Conservation (phyloP, 2,113 vertebrate species). For the Gadus chalcogrammus region DNA sequence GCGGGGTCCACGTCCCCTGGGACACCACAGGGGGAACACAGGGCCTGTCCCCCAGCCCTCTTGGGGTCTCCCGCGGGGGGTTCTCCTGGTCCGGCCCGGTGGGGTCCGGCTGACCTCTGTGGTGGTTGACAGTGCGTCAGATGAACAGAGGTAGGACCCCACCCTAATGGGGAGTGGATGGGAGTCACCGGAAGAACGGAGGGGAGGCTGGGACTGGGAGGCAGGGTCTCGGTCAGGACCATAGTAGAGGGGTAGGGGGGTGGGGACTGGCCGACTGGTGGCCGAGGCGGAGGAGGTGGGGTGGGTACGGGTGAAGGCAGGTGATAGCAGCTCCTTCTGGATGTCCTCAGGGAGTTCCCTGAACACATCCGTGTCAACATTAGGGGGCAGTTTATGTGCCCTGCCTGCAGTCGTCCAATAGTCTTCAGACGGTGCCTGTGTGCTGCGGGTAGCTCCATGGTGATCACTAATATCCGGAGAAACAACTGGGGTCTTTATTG, state of each 20-base stretch:
- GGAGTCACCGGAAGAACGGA: neutral
- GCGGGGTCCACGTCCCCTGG: constrained; percentile 75
- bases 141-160: neutral
- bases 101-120: neutral
- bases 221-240: neutral
- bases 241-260: neutral
- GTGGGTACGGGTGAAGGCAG: constrained; percentile 28
- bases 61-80: neutral
- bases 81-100: neutral
- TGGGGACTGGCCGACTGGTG: neutral
- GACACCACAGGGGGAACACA: constrained; percentile 45
- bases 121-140: neutral
- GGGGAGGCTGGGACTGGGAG: neutral
- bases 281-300: neutral
- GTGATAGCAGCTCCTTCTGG: constrained; percentile 77
- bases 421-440: neutral
- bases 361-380: constrained; percentile 80
- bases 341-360: constrained; percentile 80
- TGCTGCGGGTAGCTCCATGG: constrained; percentile 1
- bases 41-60: neutral
- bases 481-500: constrained; percentile 27
- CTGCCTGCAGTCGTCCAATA: neutral
- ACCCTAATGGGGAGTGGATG: neutral
- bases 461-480: neutral
- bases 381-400: constrained; percentile 48